A percentile compares a stretch with the other conserved stretches of the same genome.
Conservation (phyloP, 2,888 invertebrate species). For the Didymodactylos carnosus region DNA sequence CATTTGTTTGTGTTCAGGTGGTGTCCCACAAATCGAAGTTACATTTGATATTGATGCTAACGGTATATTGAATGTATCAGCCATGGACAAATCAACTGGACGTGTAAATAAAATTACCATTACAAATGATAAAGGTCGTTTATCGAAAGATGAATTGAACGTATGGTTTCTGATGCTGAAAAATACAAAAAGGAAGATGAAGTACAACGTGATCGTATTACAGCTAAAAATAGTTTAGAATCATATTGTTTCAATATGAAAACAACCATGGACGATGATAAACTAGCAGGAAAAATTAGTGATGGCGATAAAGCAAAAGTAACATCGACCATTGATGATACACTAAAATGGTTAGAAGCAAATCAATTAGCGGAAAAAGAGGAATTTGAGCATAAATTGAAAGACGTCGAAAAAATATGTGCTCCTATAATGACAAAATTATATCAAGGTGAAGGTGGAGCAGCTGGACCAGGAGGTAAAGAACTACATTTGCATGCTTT, state of each 20-base stretch:
- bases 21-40: slow-evolving; percentile 50
- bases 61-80: slow-evolving; percentile 83
- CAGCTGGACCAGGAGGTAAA: not conserved
- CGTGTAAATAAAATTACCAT: slow-evolving; percentile 36
- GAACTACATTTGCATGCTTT: slow-evolving; percentile 35
- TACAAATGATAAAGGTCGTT: slow-evolving; percentile 58
- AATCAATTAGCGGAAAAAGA: slow-evolving; percentile 64
- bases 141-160: slow-evolving; percentile 81
- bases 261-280: slow-evolving; percentile 68
- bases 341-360: slow-evolving; percentile 48
- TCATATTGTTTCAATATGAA: slow-evolving; percentile 57
- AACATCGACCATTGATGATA: slow-evolving; percentile 63
- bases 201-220: slow-evolving; percentile 14
- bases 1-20: no score
- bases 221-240: slow-evolving; percentile 20
- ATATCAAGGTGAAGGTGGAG: slow-evolving; percentile 49
- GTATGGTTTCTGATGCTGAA: slow-evolving; percentile 49
- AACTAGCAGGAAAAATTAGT: slow-evolving; percentile 68
- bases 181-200: slow-evolving; percentile 18
- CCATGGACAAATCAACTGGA: slow-evolving; percentile 55
- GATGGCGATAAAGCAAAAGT: slow-evolving; percentile 61
- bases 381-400: slow-evolving; percentile 80
- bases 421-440: slow-evolving; percentile 83
- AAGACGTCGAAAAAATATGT: slow-evolving; percentile 72
- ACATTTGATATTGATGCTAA: slow-evolving; percentile 47